Evolutionary conservation across 2,888 invertebrate genomes (phyloP), one percentile per base, ranked within the genome.

Genomic region (Caenorhabditis sinica): DNA sequence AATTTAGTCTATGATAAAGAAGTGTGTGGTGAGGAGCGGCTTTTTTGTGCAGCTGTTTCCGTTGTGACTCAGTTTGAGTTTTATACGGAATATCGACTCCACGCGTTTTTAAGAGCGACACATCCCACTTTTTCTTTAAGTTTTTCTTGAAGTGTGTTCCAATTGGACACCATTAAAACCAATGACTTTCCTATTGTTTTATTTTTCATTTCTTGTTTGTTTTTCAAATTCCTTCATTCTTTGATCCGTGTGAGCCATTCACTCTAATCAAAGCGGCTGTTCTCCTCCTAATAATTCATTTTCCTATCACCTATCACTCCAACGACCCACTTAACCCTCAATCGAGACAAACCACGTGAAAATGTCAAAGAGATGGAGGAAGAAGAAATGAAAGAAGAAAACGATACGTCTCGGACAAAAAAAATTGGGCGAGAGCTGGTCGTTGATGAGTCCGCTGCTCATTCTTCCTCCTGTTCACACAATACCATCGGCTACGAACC

Each of bases 11-110:
- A 58, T 76, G 76, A 76, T 76, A 68, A 75, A 66, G 40, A 28
- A 11, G 15, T 56, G 43, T 33, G 61, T 61, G 43, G 66, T 28
- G 65, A 43, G 43, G 49, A 76, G 68, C 33, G 53, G 61, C 65
- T 30, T 58, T n/a, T n/a, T 68, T 68, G 66, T 66, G 58, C 75
- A 75, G 75, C 66, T 68, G 76, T 76, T 76, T 76, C 76, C 68
- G 76, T 60, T 76, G 68, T 68, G 76, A 76, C 60, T 76, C 68
- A 68, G 49, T 58, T 49, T 49, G 9, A 40, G 30, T 65, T 65
- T 30, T 5, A 30, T 23, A 8, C 28, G 20, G 40, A 8, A 63
- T 53, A 40, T 63, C 40, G 40, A 51, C 40, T 74, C 65, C 66
- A 36, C 17, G 51, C 63, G 63, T 17, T 61, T 63, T 63, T 53